These are phyloP conservation scores for Ariopsis seemanni DNA, from an alignment of 2,113 vertebrate genomes.

Conservation along the genomic window DNA sequence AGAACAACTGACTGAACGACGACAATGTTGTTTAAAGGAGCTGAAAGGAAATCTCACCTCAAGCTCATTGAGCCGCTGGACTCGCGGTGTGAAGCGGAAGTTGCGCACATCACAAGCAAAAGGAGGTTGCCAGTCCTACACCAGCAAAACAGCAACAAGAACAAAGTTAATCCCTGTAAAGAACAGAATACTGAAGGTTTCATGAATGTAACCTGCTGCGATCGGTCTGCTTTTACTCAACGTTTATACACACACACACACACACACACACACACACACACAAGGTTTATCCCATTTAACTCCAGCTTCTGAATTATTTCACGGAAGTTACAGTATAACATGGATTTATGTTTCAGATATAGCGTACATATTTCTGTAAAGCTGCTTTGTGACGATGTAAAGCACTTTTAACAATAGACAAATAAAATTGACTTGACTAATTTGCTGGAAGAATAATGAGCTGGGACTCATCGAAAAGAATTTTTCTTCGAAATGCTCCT, in stretches of 20 bases:
- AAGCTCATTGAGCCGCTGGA: constrained; percentile 94
- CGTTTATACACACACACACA: not conserved
- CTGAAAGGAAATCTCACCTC: constrained; percentile 77
- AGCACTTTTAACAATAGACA: too few relatives aligned
- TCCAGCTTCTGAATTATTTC: not conserved
- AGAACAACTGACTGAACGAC: not conserved
- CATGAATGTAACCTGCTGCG: not conserved
- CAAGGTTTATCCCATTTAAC: not conserved
- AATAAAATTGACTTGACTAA: too few relatives aligned
- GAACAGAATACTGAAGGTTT: not conserved
- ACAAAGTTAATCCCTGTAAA: not conserved
- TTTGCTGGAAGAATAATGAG: not conserved
- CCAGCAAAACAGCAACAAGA: constrained; percentile 35
- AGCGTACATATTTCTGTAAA: too few relatives aligned
- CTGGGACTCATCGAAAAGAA: not conserved
- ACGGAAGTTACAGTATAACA: not conserved
- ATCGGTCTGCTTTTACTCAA: not conserved
- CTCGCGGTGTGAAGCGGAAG: constrained; percentile 92
- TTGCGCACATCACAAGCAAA: constrained; percentile 96
- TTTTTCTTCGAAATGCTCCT: not conserved
- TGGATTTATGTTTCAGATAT: too few relatives aligned
- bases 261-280: too few relatives aligned
- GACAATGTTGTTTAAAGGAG: not conserved
- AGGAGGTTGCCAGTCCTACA: constrained; percentile 96
- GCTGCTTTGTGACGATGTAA: too few relatives aligned